Conservation (phyloP, 92 coral and sea anemone genomes). For the Zoanthus sociatus region DNA sequence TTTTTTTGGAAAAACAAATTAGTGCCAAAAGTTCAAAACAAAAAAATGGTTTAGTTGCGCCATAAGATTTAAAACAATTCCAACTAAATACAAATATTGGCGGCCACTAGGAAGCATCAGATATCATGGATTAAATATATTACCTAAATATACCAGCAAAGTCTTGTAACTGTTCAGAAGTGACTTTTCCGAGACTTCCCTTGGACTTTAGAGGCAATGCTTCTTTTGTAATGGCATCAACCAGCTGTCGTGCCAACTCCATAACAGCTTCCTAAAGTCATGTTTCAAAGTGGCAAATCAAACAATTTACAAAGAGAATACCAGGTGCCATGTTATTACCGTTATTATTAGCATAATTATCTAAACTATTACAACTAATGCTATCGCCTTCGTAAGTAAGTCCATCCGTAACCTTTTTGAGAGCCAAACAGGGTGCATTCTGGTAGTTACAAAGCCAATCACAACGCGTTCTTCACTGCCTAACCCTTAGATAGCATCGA, state of each 20-base stretch:
- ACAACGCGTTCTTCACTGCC: too few species aligned
- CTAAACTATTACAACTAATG: too few species aligned
- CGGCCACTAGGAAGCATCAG: background rate
- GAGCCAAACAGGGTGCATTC: too few species aligned
- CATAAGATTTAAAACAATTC: too few species aligned
- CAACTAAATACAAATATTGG: background rate
- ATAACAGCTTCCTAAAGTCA: constrained; percentile 66
- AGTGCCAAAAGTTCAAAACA: too few species aligned
- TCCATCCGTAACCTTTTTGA: too few species aligned
- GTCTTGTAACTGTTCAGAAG: constrained; percentile 72
- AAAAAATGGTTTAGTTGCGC: too few species aligned
- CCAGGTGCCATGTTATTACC: background rate
- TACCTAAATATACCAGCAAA: constrained; percentile 91
- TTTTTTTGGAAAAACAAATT: too few species aligned
- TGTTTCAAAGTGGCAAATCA: background rate
- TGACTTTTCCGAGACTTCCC: constrained; percentile 72
- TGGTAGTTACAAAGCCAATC: too few species aligned
- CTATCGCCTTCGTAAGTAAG: too few species aligned
- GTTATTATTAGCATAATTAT: too few species aligned
- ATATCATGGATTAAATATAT: background rate
- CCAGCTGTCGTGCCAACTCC: constrained; percentile 79
- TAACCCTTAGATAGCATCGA: too few species aligned
- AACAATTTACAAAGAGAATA: background rate
- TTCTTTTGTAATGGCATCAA: constrained; percentile 76
- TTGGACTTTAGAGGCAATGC: constrained; percentile 62